These are phyloP conservation scores for Notechis scutatus DNA, from an alignment of 2,113 vertebrate genomes.

Conservation along the genomic window DNA sequence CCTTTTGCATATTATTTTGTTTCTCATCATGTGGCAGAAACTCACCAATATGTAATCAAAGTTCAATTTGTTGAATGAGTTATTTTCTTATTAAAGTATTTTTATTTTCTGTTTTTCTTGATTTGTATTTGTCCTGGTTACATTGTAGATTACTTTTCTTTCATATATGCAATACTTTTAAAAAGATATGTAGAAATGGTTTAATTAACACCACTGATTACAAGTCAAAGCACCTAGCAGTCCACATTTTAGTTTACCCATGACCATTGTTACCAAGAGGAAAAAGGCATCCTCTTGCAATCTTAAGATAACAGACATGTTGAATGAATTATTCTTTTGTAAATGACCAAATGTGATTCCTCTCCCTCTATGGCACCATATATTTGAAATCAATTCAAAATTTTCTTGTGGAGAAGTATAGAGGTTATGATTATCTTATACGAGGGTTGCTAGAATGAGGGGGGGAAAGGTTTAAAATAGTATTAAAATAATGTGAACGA, in stretches of 20 bases:
- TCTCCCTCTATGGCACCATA: background rate
- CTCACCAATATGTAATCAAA: background rate
- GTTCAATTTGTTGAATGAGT: background rate
- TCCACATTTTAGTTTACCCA: background rate
- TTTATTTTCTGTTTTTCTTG: background rate
- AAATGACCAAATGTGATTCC: background rate
- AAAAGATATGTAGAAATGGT: background rate
- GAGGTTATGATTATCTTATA: background rate
- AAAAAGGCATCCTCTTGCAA: background rate
- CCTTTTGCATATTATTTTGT: background rate
- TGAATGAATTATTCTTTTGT: conserved; percentile 1
- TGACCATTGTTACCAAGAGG: background rate
- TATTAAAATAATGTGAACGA: background rate
- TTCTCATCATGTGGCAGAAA: background rate
- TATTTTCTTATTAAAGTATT: background rate
- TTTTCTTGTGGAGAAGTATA: background rate
- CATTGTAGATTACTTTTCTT: background rate
- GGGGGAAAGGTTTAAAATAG: background rate
- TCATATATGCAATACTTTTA: background rate
- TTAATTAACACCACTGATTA: background rate
- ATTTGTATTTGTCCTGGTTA: background rate
- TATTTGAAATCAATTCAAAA: background rate
- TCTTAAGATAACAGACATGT: accelerated
- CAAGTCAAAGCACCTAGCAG: background rate
- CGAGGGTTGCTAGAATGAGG: background rate